Evolutionary conservation across 2,797 vertebrate genomes (phyloP).

Genomic region (Fistularia commersonii): DNA sequence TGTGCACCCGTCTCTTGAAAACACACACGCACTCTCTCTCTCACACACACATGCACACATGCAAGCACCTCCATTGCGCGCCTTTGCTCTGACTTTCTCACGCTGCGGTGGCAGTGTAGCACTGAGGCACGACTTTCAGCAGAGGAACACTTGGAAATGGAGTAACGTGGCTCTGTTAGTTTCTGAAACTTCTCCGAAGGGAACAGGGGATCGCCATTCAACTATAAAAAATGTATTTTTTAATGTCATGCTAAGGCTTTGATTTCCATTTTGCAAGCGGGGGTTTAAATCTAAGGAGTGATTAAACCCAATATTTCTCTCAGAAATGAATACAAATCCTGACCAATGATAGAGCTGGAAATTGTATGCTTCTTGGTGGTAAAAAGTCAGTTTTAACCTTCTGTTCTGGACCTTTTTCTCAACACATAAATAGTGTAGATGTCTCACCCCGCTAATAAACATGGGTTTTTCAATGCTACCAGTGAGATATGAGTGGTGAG

Average conservation of each 20-base stretch:
- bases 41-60: constrained; percentile 15
- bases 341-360: too few relatives aligned
- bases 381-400: background rate
- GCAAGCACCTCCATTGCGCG: constrained; percentile 8
- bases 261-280: too few relatives aligned
- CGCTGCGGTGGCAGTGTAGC: constrained; percentile 48
- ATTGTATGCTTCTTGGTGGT: too few relatives aligned
- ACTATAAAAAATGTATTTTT: too few relatives aligned
- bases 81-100: constrained; percentile 35
- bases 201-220: too few relatives aligned
- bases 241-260: too few relatives aligned
- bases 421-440: background rate
- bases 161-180: too few relatives aligned
- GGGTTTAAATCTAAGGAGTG: too few relatives aligned
- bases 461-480: constrained; percentile 22
- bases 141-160: constrained; percentile 11
- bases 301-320: too few relatives aligned
- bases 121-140: constrained; percentile 48
- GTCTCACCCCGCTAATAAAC: constrained; percentile 7
- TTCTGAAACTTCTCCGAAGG: too few relatives aligned
- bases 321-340: too few relatives aligned
- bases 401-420: background rate
- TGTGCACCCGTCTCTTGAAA: constrained; percentile 23
- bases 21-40: constrained; percentile 10
- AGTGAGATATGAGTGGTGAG: constrained; percentile 50